A percentile compares a stretch with the other conserved stretches of the same genome.
These are phyloP conservation scores for Alentia gelatinosa DNA, from an alignment of 2,888 invertebrate species.

Conservation along the genomic window DNA sequence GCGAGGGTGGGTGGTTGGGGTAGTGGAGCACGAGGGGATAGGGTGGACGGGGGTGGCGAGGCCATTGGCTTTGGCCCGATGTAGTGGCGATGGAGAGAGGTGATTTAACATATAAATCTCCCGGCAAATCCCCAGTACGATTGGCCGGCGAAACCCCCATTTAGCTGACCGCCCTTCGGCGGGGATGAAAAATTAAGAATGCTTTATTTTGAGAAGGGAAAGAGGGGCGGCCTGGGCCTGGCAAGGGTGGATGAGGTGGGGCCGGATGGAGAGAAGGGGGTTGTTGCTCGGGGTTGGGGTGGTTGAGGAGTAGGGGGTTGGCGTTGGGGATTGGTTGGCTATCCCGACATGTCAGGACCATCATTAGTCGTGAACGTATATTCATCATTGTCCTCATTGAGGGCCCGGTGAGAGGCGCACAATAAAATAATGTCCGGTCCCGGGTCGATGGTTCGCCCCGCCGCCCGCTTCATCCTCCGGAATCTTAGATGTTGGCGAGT, in stretches of 20 bases:
- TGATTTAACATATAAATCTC: slow-evolving; percentile 53
- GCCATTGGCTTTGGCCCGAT: slow-evolving; percentile 4
- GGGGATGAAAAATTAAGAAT: slow-evolving; percentile 49
- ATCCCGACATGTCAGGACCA: slow-evolving; percentile 17
- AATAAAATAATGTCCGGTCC: slow-evolving; percentile 39
- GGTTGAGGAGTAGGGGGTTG: not conserved
- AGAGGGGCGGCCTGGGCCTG: not conserved
- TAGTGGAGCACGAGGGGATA: not conserved
- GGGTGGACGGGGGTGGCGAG: not conserved
- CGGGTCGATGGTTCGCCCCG: slow-evolving; percentile 9
- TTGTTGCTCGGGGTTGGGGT: not conserved
- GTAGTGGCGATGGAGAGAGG: slow-evolving; percentile 30
- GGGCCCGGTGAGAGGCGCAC: slow-evolving; percentile 32
- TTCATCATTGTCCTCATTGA: slow-evolving; percentile 44
- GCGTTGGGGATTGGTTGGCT: slow-evolving; percentile 36
- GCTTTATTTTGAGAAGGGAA: slow-evolving; percentile 31
- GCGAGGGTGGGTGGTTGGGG: not conserved
- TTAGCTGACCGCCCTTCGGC: slow-evolving; percentile 34
- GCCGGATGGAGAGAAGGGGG: not conserved
- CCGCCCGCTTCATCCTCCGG: not conserved
- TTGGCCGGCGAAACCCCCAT: not conserved
- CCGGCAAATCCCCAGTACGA: slow-evolving; percentile 16
- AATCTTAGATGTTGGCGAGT: slow-evolving; percentile 48
- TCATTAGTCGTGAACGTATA: slow-evolving; percentile 38
- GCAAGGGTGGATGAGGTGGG: not conserved